Evolutionary conservation across 2,113 vertebrate genomes (phyloP).

Genomic region (Thamnaconus septentrionalis): DNA sequence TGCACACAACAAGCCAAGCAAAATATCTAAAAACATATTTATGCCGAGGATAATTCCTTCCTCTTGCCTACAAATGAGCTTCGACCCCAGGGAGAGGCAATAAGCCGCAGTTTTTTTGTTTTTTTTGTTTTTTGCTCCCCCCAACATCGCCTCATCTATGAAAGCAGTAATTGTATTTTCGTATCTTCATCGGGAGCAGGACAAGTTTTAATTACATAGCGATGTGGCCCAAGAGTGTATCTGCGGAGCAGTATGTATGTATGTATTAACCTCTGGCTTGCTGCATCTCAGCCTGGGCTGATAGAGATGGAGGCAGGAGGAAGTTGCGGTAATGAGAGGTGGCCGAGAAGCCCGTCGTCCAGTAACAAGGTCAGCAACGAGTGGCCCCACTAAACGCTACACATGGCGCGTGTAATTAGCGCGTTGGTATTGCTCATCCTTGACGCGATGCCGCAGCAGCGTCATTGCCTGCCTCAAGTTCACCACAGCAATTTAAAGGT

Average conservation of each 20-base stretch:
- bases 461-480: too few species aligned
- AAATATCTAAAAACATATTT: not conserved
- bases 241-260: constrained; percentile 23
- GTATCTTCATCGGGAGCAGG: constrained; percentile 29
- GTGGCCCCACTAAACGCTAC: not conserved
- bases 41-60: not conserved
- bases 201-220: constrained; percentile 42
- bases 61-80: constrained; percentile 7
- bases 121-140: not conserved
- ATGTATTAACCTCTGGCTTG: constrained; percentile 27
- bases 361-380: constrained; percentile 32
- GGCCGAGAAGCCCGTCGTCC: constrained; percentile 14
- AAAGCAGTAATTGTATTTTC: constrained; percentile 35
- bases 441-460: too few species aligned
- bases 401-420: constrained; percentile 9
- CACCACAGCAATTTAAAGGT: too few species aligned
- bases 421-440: not conserved
- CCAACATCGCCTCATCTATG: constrained; percentile 25
- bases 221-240: constrained; percentile 21
- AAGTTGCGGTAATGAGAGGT: not conserved
- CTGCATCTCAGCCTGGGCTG: constrained; percentile 14
- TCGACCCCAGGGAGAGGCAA: constrained; percentile 4
- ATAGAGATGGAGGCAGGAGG: not conserved
- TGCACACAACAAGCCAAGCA: not conserved
- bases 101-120: not conserved